Conservation (phyloP, 37 sponge, comb jelly and placozoan species). For the Theonella swinhoei region DNA sequence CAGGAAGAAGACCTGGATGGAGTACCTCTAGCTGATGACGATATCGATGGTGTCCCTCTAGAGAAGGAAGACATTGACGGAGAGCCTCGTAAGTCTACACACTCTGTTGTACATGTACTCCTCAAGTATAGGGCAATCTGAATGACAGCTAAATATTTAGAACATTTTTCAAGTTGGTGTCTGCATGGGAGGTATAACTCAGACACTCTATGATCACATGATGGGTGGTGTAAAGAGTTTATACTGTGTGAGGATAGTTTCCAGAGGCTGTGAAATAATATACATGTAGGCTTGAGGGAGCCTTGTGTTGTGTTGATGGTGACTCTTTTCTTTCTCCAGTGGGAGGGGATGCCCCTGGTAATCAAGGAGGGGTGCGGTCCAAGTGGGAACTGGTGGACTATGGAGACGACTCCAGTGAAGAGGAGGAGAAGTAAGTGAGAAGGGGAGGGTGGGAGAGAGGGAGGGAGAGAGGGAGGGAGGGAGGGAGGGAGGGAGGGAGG, state of each 20-base stretch:
- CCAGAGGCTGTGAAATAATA: no score
- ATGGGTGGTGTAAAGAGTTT: no score
- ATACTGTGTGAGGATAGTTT: no score
- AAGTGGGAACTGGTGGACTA: slow-evolving; percentile 72
- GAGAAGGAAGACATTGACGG: slow-evolving; percentile 54
- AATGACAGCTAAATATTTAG: no score
- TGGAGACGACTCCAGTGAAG: slow-evolving; percentile 59
- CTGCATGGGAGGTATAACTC: no score
- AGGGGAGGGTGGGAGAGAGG: no score
- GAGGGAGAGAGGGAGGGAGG: neutral
- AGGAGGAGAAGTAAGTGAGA: slow-evolving; percentile 8
- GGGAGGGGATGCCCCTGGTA: neutral
- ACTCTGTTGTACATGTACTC: no score
- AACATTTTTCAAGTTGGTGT: no score
- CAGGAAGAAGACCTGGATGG: slow-evolving; percentile 51
- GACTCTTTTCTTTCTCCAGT: neutral
- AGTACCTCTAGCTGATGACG: slow-evolving; percentile 23
- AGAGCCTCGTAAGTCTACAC: slow-evolving; percentile 56
- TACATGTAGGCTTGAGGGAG: no score
- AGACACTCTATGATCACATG: no score
- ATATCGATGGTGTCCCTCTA: slow-evolving; percentile 28
- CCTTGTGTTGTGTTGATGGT: no score
- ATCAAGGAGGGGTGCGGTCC: slow-evolving; percentile 1
- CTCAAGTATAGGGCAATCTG: no score
- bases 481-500: slow-evolving; percentile 3